Evolutionary conservation across 2,888 invertebrate genomes (phyloP).

Genomic region (Drosophila antonietae): DNA sequence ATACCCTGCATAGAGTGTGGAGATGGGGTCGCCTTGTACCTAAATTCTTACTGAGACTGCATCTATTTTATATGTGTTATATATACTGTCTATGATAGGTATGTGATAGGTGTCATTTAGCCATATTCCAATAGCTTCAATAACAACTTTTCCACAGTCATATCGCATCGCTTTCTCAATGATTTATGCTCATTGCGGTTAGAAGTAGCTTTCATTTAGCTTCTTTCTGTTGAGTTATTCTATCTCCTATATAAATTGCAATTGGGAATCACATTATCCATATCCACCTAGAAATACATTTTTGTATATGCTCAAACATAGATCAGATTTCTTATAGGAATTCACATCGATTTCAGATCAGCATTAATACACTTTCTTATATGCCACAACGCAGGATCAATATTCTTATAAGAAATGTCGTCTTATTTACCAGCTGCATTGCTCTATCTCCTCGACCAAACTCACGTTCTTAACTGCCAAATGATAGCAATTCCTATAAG

Average conservation of each 20-base stretch:
- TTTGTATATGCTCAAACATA: not conserved
- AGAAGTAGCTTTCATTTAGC: not conserved
- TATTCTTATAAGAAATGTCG: not conserved
- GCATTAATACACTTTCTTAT: too few relatives aligned
- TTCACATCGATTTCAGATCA: not conserved
- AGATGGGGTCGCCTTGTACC: not conserved
- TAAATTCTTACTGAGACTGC: too few relatives aligned
- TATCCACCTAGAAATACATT: not conserved
- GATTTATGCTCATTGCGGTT: too few relatives aligned
- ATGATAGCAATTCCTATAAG: not conserved
- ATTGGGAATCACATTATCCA: not conserved
- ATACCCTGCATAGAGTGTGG: not conserved
- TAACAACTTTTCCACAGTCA: not conserved
- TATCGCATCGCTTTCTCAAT: not conserved
- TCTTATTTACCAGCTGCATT: too few relatives aligned
- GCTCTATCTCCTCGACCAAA: not conserved
- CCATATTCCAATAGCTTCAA: not conserved
- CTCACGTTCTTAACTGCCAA: not conserved
- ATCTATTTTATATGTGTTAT: too few relatives aligned
- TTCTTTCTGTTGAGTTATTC: not conserved
- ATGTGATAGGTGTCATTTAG: too few relatives aligned
- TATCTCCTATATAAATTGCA: not conserved
- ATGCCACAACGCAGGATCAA: too few relatives aligned
- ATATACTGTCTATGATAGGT: not conserved
- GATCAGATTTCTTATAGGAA: not conserved